phyloP scores from a whole-genome alignment of 2,113 vertebrate genomes.

The Phrynocephalus versicolor region DNA sequence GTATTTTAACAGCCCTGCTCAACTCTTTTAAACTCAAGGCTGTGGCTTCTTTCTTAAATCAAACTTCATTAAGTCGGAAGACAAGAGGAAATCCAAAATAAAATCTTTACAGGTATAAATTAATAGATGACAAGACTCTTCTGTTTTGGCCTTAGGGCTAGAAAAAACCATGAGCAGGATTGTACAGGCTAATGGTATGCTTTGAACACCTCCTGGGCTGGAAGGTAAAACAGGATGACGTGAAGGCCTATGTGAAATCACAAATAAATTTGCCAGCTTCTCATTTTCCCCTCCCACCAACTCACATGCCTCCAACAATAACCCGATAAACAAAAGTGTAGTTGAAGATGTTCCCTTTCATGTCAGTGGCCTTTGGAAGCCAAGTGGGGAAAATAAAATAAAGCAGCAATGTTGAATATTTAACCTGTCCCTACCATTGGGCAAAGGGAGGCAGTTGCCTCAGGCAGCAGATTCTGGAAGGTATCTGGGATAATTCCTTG shows the following conservation, averaged over 20 bases:
- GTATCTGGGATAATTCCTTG: too few relatives aligned
- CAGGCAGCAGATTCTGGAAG: too few relatives aligned
- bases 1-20: too few relatives aligned
- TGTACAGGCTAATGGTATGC: constrained; percentile 9
- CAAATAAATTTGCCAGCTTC: neutral
- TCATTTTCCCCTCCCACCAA: neutral
- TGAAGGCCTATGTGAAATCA: neutral
- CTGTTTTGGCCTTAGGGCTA: neutral
- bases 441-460: too few relatives aligned
- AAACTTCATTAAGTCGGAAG: neutral
- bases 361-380: neutral
- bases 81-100: neutral
- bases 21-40: too few relatives aligned
- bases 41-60: too few relatives aligned
- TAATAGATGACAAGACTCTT: neutral
- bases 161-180: neutral
- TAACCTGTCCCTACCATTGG: neutral
- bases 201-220: neutral
- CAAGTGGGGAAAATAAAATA: neutral
- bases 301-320: neutral
- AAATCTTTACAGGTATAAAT: neutral
- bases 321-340: neutral
- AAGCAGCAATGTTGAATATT: neutral
- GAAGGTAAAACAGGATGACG: neutral
- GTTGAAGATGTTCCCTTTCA: neutral